A percentile compares a stretch with the other conserved stretches of the same genome.
Evolutionary conservation across 2,113 vertebrate species (phyloP).

Genomic region (Callithrix jacchus): DNA sequence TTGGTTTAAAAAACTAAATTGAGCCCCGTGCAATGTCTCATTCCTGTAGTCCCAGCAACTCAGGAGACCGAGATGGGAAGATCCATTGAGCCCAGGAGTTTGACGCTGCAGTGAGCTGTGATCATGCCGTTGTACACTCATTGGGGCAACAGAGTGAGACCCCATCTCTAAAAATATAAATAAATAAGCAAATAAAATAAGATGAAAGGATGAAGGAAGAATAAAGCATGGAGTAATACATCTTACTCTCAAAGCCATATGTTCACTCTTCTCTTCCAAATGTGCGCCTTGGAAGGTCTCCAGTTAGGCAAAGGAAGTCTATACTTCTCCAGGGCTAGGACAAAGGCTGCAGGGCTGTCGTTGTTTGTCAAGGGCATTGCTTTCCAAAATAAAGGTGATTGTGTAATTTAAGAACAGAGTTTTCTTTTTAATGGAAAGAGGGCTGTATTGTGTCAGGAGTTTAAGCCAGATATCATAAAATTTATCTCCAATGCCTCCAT

Average conservation of each 20-base stretch:
- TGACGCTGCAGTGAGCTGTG: too few relatives aligned
- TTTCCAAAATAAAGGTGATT: slow-evolving; percentile 1
- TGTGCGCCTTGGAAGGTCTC: neutral
- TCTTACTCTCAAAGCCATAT: neutral
- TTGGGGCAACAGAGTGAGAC: too few relatives aligned
- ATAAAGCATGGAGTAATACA: neutral
- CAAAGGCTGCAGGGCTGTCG: neutral
- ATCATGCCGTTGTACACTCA: too few relatives aligned
- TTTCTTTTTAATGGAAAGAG: neutral
- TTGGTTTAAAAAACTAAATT: neutral
- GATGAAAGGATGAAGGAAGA: neutral
- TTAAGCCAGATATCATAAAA: neutral
- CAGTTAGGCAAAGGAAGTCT: neutral
- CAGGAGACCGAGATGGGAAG: too few relatives aligned
- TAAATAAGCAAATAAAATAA: too few relatives aligned
- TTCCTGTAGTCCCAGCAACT: too few relatives aligned
- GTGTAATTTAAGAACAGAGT: neutral
- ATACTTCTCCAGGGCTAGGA: accelerated
- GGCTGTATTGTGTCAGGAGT: neutral
- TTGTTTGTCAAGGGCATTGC: neutral
- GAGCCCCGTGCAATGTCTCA: too few relatives aligned
- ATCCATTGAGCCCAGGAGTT: too few relatives aligned
- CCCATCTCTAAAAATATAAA: too few relatives aligned
- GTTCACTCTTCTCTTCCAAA: neutral
- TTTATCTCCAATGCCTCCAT: neutral